Conservation (phyloP, 2,797 vertebrate species). For the Orestias chungarensis region DNA sequence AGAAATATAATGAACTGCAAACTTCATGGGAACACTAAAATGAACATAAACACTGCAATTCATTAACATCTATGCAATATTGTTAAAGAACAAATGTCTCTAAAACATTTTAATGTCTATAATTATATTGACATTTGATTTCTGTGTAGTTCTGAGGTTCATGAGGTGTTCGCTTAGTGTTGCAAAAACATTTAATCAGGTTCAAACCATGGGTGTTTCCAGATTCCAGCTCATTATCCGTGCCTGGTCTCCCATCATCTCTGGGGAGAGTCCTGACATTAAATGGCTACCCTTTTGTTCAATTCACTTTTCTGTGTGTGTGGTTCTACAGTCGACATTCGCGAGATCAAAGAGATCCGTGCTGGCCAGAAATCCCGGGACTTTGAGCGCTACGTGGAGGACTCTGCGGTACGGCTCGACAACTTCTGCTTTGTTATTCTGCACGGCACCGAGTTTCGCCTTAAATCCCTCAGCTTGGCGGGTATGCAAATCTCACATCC, state of each 20-base stretch:
- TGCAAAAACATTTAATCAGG: neutral
- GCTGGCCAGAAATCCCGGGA: constrained; percentile 91
- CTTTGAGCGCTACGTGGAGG: constrained; percentile 97
- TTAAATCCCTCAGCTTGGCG: constrained; percentile 95
- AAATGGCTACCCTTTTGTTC: constrained; percentile 1
- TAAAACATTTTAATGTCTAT: neutral
- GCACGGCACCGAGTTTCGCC: constrained; percentile 94
- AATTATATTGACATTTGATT: neutral
- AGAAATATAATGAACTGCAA: neutral
- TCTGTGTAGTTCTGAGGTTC: neutral
- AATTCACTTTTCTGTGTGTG: constrained; percentile 13
- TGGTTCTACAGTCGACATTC: constrained; percentile 88
- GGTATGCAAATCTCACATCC: constrained; percentile 78
- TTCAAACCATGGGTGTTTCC: neutral
- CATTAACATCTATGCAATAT: neutral
- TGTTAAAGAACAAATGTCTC: neutral
- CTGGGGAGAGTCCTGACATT: neutral
- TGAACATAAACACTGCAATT: neutral
- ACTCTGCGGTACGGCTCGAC: constrained; percentile 86
- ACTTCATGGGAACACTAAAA: constrained; percentile 1
- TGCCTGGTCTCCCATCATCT: neutral
- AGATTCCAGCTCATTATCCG: neutral
- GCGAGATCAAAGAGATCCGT: constrained; percentile 98
- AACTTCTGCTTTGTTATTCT: constrained; percentile 96
- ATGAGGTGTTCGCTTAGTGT: neutral